Evolutionary conservation across 2,797 vertebrate genomes (phyloP).

Genomic region (Epinephelus coioides): DNA sequence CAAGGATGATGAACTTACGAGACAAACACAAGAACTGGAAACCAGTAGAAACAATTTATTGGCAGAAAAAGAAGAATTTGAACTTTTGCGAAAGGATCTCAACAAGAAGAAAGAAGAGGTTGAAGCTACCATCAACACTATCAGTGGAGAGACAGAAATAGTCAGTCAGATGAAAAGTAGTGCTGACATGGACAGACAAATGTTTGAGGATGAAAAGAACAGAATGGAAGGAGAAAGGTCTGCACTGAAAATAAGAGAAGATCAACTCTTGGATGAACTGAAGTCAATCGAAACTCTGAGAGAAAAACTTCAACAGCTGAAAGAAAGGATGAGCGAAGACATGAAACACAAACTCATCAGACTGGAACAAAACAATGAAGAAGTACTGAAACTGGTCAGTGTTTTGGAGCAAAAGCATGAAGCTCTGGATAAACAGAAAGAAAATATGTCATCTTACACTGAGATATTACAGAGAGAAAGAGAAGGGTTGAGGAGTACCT

Average conservation of each 20-base stretch:
- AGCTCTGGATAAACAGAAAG: constrained; percentile 15
- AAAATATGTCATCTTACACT: neutral
- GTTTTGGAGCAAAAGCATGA: neutral
- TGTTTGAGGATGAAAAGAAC: neutral
- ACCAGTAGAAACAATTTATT: too few relatives aligned
- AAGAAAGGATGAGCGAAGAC: neutral
- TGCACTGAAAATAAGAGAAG: neutral
- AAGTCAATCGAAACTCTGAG: neutral
- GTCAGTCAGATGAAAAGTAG: neutral
- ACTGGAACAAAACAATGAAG: neutral
- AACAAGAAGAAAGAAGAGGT: constrained; percentile 3
- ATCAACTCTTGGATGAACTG: neutral
- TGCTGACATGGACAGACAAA: neutral
- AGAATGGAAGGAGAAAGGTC: neutral
- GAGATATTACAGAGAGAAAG: constrained; percentile 3
- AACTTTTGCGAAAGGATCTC: neutral
- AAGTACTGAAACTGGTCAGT: neutral
- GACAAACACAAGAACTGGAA: too few relatives aligned
- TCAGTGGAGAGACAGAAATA: neutral
- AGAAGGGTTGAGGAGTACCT: neutral
- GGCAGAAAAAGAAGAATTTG: constrained; percentile 4
- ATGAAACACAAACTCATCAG: neutral
- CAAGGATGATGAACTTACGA: too few relatives aligned
- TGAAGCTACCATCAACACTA: neutral
- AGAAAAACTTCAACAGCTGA: constrained; percentile 6